Conservation (phyloP, 2,888 invertebrate species). For the Raillietiella orientalis region DNA sequence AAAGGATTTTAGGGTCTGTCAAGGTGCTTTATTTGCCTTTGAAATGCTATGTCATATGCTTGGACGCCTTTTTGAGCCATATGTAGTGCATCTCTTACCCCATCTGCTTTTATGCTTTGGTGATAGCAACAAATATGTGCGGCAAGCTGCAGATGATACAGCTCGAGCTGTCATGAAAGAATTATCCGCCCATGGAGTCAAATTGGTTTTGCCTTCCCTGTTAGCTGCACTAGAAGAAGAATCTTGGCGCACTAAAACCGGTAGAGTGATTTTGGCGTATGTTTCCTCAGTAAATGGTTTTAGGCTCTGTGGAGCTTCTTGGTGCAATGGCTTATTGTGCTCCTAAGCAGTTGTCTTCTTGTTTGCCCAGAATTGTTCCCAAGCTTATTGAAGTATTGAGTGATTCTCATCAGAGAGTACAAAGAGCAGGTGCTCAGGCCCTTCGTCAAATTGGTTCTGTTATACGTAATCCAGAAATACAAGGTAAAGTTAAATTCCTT, state of each 20-base stretch:
- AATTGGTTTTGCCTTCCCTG: conserved; percentile 73
- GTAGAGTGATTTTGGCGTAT: conserved; percentile 12
- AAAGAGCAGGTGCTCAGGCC: conserved; percentile 84
- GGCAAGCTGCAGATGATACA: conserved; percentile 84
- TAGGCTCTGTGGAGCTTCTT: conserved; percentile 70
- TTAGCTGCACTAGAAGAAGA: conserved; percentile 81
- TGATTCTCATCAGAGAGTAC: conserved; percentile 89
- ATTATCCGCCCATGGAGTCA: conserved; percentile 85
- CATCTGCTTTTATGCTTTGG: conserved; percentile 82
- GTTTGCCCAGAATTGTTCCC: conserved; percentile 90
- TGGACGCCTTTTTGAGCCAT: conserved; percentile 89
- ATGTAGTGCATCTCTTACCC: conserved; percentile 86
- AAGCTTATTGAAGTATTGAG: conserved; percentile 71
- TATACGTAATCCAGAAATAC: conserved; percentile 92
- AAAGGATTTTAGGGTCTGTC: too few species aligned
- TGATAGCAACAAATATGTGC: conserved; percentile 68
- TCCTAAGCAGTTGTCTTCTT: conserved; percentile 89
- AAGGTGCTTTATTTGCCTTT: conserved; percentile 77
- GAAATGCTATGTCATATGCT: conserved; percentile 84
- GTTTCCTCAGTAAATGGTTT: conserved; percentile 5
- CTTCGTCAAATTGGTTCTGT: conserved; percentile 86
- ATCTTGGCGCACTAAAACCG: conserved; percentile 93
- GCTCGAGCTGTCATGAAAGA: conserved; percentile 72
- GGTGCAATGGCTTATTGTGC: conserved; percentile 98
- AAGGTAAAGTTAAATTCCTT: conserved; percentile 19